These are phyloP conservation scores for Lepidocyrtinus sp. DNA, from an alignment of 2,888 invertebrate species.

Conservation along the genomic window DNA sequence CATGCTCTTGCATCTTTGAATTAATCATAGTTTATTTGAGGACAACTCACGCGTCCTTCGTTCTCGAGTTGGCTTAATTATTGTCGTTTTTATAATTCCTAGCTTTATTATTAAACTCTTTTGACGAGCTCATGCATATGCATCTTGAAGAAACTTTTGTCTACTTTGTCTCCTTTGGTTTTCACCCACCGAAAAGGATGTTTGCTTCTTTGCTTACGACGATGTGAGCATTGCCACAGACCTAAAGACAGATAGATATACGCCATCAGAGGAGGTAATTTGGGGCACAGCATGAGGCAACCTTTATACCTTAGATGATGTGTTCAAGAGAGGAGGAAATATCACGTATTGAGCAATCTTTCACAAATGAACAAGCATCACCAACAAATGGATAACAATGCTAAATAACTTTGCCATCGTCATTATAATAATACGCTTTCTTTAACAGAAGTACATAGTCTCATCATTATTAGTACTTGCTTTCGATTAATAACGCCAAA, in stretches of 20 bases:
- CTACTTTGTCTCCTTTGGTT: background rate
- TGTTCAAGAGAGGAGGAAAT: conserved; percentile 60
- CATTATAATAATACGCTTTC: background rate
- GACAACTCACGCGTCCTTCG: conserved; percentile 56
- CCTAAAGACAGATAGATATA: background rate
- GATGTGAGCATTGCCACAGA: background rate
- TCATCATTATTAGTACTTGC: background rate
- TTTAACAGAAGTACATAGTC: background rate
- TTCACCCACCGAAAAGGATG: background rate
- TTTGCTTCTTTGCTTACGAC: background rate
- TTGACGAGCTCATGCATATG: conserved; percentile 48
- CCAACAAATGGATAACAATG: conserved; percentile 37
- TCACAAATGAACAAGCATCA: conserved; percentile 54
- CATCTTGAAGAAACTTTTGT: background rate
- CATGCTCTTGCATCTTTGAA: background rate
- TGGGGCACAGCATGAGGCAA: conserved; percentile 65
- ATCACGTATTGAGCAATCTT: conserved; percentile 59
- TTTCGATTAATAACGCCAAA: background rate
- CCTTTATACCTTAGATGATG: conserved; percentile 50
- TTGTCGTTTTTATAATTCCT: conserved; percentile 50
- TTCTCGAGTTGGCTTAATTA: conserved; percentile 43
- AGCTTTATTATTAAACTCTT: conserved; percentile 47
- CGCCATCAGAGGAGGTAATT: conserved; percentile 56
- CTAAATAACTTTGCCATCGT: conserved; percentile 14
- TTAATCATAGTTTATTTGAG: conserved; percentile 21